Base-by-base conservation (phyloP, 2,888 invertebrate genomes). In the Slavum lentiscoides region DNA sequence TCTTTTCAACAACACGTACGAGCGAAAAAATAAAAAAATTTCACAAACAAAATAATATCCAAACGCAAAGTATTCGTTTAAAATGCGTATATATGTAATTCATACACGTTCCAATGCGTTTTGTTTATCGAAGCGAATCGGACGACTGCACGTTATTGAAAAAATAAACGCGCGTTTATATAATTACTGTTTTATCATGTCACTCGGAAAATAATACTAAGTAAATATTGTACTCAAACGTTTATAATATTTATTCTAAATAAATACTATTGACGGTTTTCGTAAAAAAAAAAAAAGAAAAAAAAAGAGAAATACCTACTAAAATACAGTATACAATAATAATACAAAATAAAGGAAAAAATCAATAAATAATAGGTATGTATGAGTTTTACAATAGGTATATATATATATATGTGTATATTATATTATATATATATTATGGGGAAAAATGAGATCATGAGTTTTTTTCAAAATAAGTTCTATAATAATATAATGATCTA, bases 361-460 rank as follows among this genome's bases (percentile, higher is more conserved):
- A 66, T 66, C 39, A 62, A 62, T 62, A 49, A 55, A 66, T 66
- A 55, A 39, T 66, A 74, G 55, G 62, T 55, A 53, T 53, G 53
- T 55, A 66, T 8, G 30, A 70, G 19, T 66, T 7, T 66, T 62
- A 62, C 61, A 74, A 74, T 39, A 64, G 62, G 30, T 30, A 61
- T 30, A 30, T 30, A 30, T 30, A 30, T 30, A 30, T 30, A 30
- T 30, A 30, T 30, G 4, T 30, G 4, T 30, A 30, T 30, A 30
- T 30, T 30, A 30, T 30, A 30, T 21, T 61, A 23, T 21, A 37
- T 17, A 37, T n/a, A 66, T 7, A 11, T 67, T 37, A 49, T 30
- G 21, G 74, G 19, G 19, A 11, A 59, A 67, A 59, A 75, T 75
- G 75, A 75, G 75, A 75, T 75, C 67, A 75, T 19, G 58, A 75